Evolutionary conservation across 2,888 invertebrate species (phyloP).

Genomic region (Pseudococcus longispinus): DNA sequence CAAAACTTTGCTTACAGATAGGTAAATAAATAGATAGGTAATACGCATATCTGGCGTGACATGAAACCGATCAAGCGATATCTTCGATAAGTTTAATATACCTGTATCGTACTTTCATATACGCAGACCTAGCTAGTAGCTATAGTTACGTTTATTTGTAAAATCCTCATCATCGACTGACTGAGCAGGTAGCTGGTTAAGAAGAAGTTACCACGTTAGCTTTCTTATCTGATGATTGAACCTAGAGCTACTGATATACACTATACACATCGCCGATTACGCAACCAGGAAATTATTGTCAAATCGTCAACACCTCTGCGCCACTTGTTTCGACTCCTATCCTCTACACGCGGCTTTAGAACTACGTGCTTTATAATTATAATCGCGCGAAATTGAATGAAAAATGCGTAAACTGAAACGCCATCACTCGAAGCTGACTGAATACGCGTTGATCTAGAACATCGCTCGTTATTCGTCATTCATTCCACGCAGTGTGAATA

Average conservation of each 20-base stretch:
- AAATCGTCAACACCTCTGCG: background rate
- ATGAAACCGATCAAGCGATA: too few relatives aligned
- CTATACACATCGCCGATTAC: background rate
- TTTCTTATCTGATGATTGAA: background rate
- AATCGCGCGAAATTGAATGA: too few relatives aligned
- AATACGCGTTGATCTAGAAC: too few relatives aligned
- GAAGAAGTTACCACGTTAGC: background rate
- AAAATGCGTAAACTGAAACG: too few relatives aligned
- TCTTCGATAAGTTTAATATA: too few relatives aligned
- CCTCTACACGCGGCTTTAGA: too few relatives aligned
- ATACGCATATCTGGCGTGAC: too few relatives aligned
- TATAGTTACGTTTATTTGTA: background rate
- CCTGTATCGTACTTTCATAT: too few relatives aligned
- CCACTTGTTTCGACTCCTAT: background rate
- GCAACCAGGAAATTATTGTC: background rate
- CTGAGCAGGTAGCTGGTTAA: background rate
- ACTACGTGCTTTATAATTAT: too few relatives aligned
- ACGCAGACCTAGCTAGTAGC: too few relatives aligned
- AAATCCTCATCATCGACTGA: background rate
- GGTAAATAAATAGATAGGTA: too few relatives aligned
- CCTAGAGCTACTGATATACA: background rate
- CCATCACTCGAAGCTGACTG: background rate
- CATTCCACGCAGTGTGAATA: background rate
- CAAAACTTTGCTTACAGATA: too few relatives aligned
- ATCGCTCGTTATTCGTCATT: background rate